A percentile compares a stretch with the other conserved stretches of the same genome.
phyloP scores from a whole-genome alignment of 2,888 invertebrate genomes.

The Drosophila eohydei region DNA sequence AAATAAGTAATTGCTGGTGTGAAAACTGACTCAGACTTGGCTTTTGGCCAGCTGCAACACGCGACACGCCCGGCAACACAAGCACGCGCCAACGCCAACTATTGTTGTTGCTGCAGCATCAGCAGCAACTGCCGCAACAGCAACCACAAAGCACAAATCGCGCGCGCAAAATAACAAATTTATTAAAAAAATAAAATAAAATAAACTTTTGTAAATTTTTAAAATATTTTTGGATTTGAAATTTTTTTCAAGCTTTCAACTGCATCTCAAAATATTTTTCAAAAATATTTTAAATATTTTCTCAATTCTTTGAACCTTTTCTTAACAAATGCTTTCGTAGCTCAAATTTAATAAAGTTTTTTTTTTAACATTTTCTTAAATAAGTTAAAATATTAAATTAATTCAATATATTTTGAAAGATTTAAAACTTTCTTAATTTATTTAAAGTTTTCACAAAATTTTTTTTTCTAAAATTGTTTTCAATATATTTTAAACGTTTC shows the following conservation, averaged over 20 bases:
- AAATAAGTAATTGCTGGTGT: constrained; percentile 24
- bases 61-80: constrained; percentile 29
- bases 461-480: not conserved
- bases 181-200: not conserved
- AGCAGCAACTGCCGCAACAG: constrained; percentile 6
- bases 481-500: not conserved
- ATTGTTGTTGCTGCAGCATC: constrained; percentile 10
- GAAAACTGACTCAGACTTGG: constrained; percentile 16
- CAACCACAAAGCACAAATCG: constrained; percentile 12
- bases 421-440: not conserved
- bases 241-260: not conserved
- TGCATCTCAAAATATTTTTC: not conserved
- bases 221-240: not conserved
- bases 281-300: not conserved
- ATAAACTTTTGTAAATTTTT: not conserved
- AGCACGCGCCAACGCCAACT: constrained; percentile 19
- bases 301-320: not conserved
- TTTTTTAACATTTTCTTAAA: not conserved
- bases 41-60: constrained; percentile 34
- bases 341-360: not conserved
- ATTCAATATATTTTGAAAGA: not conserved
- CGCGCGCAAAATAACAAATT: constrained; percentile 16
- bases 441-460: not conserved
- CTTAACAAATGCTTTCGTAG: not conserved
- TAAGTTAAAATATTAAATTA: not conserved